phyloP scores from a whole-genome alignment of 2,113 vertebrate genomes.

The Suncus etruscus region DNA sequence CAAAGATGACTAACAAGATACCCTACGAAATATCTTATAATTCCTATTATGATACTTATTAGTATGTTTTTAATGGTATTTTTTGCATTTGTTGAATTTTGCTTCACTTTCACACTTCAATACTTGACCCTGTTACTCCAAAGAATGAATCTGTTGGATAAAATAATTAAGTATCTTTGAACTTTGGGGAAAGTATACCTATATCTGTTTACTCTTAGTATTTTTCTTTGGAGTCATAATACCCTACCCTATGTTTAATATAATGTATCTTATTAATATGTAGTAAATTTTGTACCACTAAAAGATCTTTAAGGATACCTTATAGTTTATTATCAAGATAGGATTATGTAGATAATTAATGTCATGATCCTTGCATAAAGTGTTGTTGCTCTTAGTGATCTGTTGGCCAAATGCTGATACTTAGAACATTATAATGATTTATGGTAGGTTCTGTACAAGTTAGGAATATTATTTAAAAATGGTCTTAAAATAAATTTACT shows the following conservation, averaged over 20 bases:
- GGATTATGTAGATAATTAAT: neutral
- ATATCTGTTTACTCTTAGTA: neutral
- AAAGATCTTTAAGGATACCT: neutral
- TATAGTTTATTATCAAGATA: neutral
- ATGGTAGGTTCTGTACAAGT: neutral
- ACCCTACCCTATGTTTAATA: conserved; percentile 20
- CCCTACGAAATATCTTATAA: neutral
- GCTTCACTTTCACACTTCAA: conserved; percentile 22
- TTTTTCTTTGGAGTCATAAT: conserved; percentile 2
- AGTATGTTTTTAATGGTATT: neutral
- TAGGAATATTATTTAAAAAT: conserved; percentile 44
- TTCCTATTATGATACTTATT: neutral
- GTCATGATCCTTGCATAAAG: conserved; percentile 30
- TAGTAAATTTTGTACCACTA: neutral
- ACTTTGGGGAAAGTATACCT: neutral
- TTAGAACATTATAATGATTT: conserved; percentile 44
- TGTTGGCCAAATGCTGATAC: neutral
- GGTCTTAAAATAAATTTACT: conserved; percentile 45
- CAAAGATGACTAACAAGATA: neutral
- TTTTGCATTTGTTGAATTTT: neutral
- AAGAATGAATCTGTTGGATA: conserved; percentile 31
- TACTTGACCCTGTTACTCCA: neutral
- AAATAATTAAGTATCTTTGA: neutral
- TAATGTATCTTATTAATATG: conserved; percentile 34
- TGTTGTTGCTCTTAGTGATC: neutral